Conservation (phyloP, 2,888 invertebrate genomes). For the Xestoiulus laeticollis region DNA sequence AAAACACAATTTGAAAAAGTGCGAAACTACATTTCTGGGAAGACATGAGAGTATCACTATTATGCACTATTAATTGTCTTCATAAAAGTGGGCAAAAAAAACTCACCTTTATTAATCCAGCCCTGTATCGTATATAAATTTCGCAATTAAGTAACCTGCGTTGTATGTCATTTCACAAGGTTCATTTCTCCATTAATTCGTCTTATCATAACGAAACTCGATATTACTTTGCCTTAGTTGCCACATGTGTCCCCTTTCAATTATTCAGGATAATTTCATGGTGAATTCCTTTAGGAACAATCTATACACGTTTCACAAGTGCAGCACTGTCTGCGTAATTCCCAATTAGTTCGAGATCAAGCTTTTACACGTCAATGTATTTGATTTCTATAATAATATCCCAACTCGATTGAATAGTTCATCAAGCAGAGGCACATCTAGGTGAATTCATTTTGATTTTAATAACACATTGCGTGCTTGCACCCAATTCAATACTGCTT, state of each 20-base stretch:
- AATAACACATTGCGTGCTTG: background rate
- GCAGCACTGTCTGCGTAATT: background rate
- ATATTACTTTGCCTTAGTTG: background rate
- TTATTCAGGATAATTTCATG: constrained; percentile 6
- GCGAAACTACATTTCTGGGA: background rate
- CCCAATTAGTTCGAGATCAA: background rate
- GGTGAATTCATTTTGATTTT: background rate
- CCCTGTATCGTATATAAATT: background rate
- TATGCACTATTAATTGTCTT: background rate
- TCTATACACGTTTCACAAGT: background rate
- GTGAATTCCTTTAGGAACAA: background rate
- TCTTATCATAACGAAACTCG: background rate
- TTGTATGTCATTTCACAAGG: background rate
- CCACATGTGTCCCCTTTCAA: background rate
- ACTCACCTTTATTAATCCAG: background rate
- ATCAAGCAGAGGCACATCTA: background rate
- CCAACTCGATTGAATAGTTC: background rate
- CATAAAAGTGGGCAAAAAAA: background rate
- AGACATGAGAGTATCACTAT: background rate
- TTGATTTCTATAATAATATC: background rate
- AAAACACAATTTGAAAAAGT: background rate
- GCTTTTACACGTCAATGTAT: background rate
- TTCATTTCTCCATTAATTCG: background rate
- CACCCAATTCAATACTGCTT: too few relatives aligned
- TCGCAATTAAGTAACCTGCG: background rate